Evolutionary conservation across 30 jellyfish, hydroid and myxozoan genomes (phyloP).

Genomic region (Aurelia coerulea): DNA sequence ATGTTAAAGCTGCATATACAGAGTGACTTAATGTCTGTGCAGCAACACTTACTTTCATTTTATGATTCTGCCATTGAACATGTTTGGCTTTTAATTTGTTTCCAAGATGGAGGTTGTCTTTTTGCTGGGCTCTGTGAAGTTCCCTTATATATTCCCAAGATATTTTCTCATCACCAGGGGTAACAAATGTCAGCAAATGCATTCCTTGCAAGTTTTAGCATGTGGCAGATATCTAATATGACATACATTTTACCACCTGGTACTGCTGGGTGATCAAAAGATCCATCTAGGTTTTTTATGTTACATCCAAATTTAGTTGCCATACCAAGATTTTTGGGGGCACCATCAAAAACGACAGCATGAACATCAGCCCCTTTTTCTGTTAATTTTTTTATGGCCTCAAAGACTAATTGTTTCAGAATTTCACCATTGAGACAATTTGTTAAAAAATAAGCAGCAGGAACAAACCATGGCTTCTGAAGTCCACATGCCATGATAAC

Average conservation of each 20-base stretch:
- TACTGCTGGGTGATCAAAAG: slow-evolving; percentile 8
- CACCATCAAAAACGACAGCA: slow-evolving; percentile 42
- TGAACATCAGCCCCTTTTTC: slow-evolving; percentile 37
- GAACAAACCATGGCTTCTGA: slow-evolving; percentile 34
- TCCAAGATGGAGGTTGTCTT: slow-evolving; percentile 3
- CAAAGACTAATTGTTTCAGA: too few species aligned
- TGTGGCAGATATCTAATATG: slow-evolving; percentile 19
- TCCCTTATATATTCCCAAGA: slow-evolving; percentile 10
- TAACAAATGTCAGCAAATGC: slow-evolving; percentile 24
- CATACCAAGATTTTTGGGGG: slow-evolving; percentile 15
- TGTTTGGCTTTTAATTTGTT: slow-evolving; percentile 21
- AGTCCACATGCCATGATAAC: slow-evolving; percentile 48
- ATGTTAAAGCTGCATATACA: too few species aligned
- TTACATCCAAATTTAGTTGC: slow-evolving; percentile 26
- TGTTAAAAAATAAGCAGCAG: slow-evolving; percentile 25
- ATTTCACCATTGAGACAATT: background rate
- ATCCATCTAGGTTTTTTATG: background rate
- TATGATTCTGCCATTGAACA: slow-evolving; percentile 64
- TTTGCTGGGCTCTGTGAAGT: background rate
- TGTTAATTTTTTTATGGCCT: background rate
- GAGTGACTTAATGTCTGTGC: too few species aligned
- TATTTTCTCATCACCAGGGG: background rate
- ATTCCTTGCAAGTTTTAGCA: slow-evolving; percentile 29
- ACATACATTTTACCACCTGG: background rate
- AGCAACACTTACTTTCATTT: slow-evolving; percentile 61